phyloP scores from a whole-genome alignment of 2,797 vertebrate species.

The Sus cebifrons region DNA sequence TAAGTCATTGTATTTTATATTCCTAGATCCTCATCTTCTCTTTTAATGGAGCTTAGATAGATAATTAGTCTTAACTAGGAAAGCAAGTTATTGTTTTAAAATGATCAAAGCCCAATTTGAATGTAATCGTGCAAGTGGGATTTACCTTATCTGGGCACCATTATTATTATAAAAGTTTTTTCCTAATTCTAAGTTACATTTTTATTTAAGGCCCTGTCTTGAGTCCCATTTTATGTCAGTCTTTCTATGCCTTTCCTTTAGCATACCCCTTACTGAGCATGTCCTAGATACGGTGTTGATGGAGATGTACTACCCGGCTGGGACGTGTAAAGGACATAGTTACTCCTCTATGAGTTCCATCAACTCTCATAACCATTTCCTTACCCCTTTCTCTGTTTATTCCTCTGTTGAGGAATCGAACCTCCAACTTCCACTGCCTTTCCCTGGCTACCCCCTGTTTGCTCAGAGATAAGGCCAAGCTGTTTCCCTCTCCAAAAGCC shows the following conservation, averaged over 20 bases:
- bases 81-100: slow-evolving; percentile 9
- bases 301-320: not conserved
- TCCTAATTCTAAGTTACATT: not conserved
- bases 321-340: not conserved
- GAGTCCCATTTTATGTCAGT: not conserved
- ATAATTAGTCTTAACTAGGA: not conserved
- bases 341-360: not conserved
- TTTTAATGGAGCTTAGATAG: slow-evolving; percentile 12
- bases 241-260: not conserved
- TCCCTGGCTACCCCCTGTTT: not conserved
- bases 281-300: not conserved
- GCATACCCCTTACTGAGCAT: not conserved
- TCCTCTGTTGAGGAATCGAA: not conserved
- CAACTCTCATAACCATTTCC: not conserved
- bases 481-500: not conserved
- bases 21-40: not conserved
- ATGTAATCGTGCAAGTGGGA: not conserved
- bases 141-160: not conserved
- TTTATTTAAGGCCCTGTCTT: not conserved
- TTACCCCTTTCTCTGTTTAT: not conserved
- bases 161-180: not conserved
- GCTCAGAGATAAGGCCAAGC: not conserved
- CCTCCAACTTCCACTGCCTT: not conserved
- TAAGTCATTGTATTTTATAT: not conserved
- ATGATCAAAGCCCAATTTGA: not conserved